These are phyloP conservation scores for Trichopoda pennipes DNA, from an alignment of 2,888 invertebrate species.

Conservation along the genomic window DNA sequence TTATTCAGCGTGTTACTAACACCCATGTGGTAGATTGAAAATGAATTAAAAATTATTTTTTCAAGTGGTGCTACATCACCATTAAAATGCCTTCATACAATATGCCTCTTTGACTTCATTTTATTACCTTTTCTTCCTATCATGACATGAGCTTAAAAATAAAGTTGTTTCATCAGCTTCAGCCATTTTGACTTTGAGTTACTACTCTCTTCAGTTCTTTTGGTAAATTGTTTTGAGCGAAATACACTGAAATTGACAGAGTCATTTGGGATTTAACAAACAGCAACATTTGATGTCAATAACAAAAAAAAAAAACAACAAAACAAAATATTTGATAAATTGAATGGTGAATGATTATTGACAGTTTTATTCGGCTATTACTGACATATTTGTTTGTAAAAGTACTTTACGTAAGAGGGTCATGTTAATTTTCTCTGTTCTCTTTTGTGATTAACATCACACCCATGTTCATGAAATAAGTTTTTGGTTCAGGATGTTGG, in stretches of 20 bases:
- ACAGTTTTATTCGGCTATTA: constrained; percentile 35
- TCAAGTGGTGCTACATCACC: background rate
- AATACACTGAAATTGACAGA: background rate
- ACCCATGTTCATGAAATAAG: background rate
- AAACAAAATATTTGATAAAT: constrained; percentile 36
- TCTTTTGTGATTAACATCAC: background rate
- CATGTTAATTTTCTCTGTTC: background rate
- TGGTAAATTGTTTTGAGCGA: background rate
- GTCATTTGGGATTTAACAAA: background rate
- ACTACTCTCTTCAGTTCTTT: background rate
- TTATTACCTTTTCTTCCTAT: background rate
- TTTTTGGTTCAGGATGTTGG: background rate
- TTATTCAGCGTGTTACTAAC: no score
- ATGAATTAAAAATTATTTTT: no score
- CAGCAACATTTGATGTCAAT: constrained; percentile 15
- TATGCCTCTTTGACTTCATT: background rate
- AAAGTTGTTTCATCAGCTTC: no score
- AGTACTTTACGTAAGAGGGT: constrained; percentile 15
- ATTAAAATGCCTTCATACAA: background rate
- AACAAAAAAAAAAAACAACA: no score
- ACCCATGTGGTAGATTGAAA: no score
- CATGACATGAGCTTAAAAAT: background rate
- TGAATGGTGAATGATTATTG: constrained; percentile 48
- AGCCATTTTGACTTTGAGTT: background rate
- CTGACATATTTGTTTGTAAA: constrained; percentile 1